A percentile compares a stretch with the other conserved stretches of the same genome.
These are phyloP conservation scores for Cygnus olor DNA, from an alignment of 2,797 vertebrate genomes.

Conservation along the genomic window DNA sequence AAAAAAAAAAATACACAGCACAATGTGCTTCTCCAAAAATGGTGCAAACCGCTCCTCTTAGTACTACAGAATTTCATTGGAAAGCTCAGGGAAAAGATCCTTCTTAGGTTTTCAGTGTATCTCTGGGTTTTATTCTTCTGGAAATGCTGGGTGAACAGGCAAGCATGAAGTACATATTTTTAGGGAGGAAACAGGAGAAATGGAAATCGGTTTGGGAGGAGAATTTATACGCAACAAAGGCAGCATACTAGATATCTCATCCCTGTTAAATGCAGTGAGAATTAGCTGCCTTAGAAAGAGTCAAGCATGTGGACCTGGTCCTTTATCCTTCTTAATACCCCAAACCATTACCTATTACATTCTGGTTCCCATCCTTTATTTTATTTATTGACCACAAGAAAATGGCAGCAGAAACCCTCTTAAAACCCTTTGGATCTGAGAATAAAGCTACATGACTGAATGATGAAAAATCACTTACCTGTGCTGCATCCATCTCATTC, in stretches of 20 bases:
- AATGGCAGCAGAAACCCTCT: background rate
- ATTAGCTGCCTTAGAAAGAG: background rate
- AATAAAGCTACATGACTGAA: background rate
- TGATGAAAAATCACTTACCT: conserved; percentile 78
- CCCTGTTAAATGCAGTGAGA: background rate
- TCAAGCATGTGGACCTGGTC: background rate
- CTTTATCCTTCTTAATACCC: background rate
- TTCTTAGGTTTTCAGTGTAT: background rate
- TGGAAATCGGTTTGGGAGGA: background rate
- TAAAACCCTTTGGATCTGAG: background rate
- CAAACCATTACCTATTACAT: background rate
- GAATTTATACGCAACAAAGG: background rate
- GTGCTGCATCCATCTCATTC: conserved; percentile 95
- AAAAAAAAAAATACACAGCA: background rate
- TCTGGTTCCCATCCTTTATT: background rate
- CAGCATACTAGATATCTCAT: background rate
- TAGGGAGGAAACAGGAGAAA: background rate
- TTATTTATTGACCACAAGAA: background rate
- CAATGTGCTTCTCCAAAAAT: background rate
- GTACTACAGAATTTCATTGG: background rate
- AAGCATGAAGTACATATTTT: background rate
- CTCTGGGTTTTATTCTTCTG: background rate
- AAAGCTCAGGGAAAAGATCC: background rate
- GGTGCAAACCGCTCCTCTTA: background rate
- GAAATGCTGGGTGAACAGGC: background rate